phyloP scores from a whole-genome alignment of 2,113 vertebrate species.

The Solea solea region DNA sequence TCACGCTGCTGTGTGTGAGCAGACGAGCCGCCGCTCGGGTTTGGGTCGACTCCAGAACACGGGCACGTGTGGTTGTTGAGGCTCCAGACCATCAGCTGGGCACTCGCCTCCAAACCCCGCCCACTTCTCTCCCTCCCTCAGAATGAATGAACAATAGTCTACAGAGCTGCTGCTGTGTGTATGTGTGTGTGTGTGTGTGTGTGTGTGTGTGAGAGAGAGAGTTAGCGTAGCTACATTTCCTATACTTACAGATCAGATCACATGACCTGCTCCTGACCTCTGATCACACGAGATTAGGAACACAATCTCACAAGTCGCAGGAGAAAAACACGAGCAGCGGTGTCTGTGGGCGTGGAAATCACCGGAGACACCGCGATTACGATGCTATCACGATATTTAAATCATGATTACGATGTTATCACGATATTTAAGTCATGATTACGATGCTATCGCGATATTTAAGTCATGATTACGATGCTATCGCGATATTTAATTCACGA shows the following conservation, averaged over 20 bases:
- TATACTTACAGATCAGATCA: slow-evolving; percentile 57
- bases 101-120: slow-evolving; percentile 28
- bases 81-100: slow-evolving; percentile 59
- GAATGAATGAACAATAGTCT: slow-evolving; percentile 72
- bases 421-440: no score
- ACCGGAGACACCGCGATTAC: no score
- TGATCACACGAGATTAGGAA: slow-evolving; percentile 43
- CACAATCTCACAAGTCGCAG: slow-evolving; percentile 37
- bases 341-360: no score
- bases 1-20: slow-evolving; percentile 28
- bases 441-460: no score
- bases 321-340: no score
- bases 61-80: slow-evolving; percentile 61
- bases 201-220: neutral
- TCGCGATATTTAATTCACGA: no score
- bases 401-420: no score
- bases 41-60: slow-evolving; percentile 18
- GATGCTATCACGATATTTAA: no score
- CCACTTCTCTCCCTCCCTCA: slow-evolving; percentile 36
- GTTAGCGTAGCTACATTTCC: slow-evolving; percentile 60
- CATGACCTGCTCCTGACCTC: slow-evolving; percentile 46
- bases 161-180: slow-evolving; percentile 37
- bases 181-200: neutral
- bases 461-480: no score
- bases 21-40: slow-evolving; percentile 45